Percentiles rank a stretch among this genome's conserved stretches.
Evolutionary conservation across 1,140 invertebrate species (phyloP).

Genomic region (Helicoverpa armigera): DNA sequence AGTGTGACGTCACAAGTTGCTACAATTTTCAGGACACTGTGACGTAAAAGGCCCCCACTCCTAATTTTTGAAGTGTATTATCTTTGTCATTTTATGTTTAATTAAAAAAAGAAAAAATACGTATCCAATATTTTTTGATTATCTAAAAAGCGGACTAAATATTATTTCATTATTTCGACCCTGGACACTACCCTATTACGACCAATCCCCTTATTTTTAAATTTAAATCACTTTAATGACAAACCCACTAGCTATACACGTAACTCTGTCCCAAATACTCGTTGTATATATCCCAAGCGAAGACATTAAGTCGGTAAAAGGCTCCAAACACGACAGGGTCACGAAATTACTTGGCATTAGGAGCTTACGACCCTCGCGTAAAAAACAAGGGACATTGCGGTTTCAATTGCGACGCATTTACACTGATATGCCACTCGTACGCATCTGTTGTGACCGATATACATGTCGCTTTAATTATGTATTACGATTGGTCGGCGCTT

Average conservation of each 20-base stretch:
- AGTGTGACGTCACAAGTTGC: too few species aligned
- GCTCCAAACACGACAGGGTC: slow-evolving; percentile 65
- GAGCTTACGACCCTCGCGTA: slow-evolving; percentile 77
- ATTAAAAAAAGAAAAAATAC: too few species aligned
- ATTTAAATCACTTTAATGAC: not conserved
- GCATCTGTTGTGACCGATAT: slow-evolving; percentile 46
- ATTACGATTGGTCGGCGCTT: not conserved
- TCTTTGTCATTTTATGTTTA: too few species aligned
- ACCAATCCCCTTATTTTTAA: not conserved
- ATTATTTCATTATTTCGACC: too few species aligned
- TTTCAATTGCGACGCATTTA: slow-evolving; percentile 62
- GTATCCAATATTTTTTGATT: too few species aligned
- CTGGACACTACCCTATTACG: too few species aligned
- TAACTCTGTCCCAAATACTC: slow-evolving; percentile 39
- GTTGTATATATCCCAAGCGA: slow-evolving; percentile 27
- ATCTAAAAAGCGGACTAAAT: too few species aligned
- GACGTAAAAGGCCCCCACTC: too few species aligned
- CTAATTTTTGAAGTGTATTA: too few species aligned
- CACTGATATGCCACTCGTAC: slow-evolving; percentile 67
- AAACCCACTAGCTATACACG: not conserved
- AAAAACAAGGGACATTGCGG: slow-evolving; percentile 80
- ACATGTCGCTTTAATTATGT: slow-evolving; percentile 23
- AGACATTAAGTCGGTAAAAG: slow-evolving; percentile 63
- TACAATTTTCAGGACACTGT: too few species aligned
- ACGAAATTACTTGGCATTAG: slow-evolving; percentile 82